Percentiles rank a stretch among this genome's conserved stretches.
phyloP scores from a whole-genome alignment of 1,140 invertebrate genomes.

The Heliothis virescens region DNA sequence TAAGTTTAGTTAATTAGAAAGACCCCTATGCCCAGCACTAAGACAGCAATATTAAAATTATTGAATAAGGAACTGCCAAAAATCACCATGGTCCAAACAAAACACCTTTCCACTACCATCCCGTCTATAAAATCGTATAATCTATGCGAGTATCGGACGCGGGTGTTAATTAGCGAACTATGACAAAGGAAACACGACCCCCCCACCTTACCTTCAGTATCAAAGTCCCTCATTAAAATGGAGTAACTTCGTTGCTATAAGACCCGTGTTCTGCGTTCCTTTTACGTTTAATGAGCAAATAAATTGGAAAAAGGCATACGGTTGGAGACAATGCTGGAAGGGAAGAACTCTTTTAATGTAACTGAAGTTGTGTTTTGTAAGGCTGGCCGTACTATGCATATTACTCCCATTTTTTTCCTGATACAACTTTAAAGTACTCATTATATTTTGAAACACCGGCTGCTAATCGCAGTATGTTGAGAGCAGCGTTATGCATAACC shows the following conservation, averaged over 20 bases:
- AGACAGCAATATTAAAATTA: too few species aligned
- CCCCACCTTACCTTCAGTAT: slow-evolving; percentile 52
- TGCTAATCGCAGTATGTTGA: too few species aligned
- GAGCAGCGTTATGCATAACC: too few species aligned
- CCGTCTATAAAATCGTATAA: slow-evolving; percentile 27
- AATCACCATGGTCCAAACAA: not conserved
- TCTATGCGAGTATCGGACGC: slow-evolving; percentile 51
- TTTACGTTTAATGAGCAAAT: slow-evolving; percentile 54
- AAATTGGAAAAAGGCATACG: slow-evolving; percentile 49
- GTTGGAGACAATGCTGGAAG: slow-evolving; percentile 10
- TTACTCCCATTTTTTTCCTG: too few species aligned
- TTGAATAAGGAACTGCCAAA: too few species aligned
- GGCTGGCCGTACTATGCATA: not conserved
- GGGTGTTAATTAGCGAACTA: slow-evolving; percentile 62
- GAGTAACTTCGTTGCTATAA: slow-evolving; percentile 50
- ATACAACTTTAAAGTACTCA: too few species aligned
- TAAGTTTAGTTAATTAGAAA: too few species aligned
- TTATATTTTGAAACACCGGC: too few species aligned
- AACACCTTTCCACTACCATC: not conserved
- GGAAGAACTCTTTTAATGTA: not conserved
- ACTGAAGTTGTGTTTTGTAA: not conserved
- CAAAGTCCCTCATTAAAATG: slow-evolving; percentile 59
- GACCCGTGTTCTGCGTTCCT: slow-evolving; percentile 42
- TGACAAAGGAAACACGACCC: slow-evolving; percentile 61
- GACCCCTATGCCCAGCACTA: too few species aligned